Evolutionary conservation across 2,113 vertebrate genomes (phyloP).

Genomic region (Callaeas wilsoni): DNA sequence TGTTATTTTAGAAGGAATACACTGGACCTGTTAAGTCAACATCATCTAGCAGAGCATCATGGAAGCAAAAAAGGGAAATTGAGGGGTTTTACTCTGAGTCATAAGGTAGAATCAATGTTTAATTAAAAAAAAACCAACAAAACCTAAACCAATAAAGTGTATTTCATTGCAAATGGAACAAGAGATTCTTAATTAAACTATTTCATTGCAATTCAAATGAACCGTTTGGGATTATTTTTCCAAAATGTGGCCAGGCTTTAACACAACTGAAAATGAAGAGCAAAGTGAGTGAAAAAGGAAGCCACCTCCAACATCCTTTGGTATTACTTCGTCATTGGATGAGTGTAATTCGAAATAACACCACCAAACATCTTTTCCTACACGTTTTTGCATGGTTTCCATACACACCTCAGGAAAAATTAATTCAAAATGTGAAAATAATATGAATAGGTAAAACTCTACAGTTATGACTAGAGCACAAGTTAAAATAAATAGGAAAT

Average conservation of each 20-base stretch:
- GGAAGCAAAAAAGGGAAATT: neutral
- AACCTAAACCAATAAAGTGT: neutral
- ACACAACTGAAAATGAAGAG: neutral
- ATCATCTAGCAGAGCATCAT: neutral
- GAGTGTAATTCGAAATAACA: neutral
- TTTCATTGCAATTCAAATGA: neutral
- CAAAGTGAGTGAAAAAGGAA: neutral
- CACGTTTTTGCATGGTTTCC: neutral
- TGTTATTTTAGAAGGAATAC: neutral
- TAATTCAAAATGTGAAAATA: neutral
- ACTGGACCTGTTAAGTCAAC: neutral
- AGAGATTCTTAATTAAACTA: neutral
- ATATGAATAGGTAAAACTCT: neutral
- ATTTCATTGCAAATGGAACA: neutral
- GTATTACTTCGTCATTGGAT: neutral
- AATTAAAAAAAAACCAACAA: neutral
- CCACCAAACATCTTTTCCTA: neutral
- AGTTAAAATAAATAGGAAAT: neutral
- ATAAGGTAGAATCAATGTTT: neutral
- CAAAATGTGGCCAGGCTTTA: neutral
- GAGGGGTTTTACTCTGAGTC: neutral
- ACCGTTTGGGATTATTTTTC: neutral
- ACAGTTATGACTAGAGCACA: neutral
- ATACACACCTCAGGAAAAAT: neutral
- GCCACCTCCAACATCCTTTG: neutral